Base-by-base conservation (phyloP, 2,113 vertebrate genomes). In the Oreochromis aureus region DNA sequence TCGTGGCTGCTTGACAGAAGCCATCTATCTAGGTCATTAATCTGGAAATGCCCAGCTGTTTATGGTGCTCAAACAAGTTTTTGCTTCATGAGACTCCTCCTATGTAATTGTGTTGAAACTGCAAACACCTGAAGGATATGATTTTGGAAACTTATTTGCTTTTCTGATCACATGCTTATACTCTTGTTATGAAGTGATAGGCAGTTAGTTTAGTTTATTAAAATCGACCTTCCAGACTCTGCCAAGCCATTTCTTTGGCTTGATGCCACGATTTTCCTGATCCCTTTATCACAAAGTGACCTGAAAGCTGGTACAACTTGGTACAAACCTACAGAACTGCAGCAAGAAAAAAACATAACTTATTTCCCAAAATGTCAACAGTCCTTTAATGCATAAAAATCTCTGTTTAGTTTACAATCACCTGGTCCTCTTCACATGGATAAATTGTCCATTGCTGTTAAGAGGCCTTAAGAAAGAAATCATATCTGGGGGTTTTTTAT, bases 381-480 rank as follows among this genome's bases (percentile, higher is more conserved):
- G 27, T 76, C 44, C 10, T 51, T 76, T 32, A 51, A 76, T 27
- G 16, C 6, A 76, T 15, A 13, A 13, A 36, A 6, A 6, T 53
- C 0, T 44, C 12, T 58, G 32, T 36, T 46, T 2, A n/a, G 10
- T 80, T 81, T 85, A 19, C 15, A 76, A 0, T 76, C 24, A 10
- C 4, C 71, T 76, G 44, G 71, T 48, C 9, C 1, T 12, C 44
- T 19, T 76, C 24, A 76, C 3, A 76, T 51, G 24, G 71, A 32
- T n/a, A 51, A 81, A 56, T 51, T 24, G 15, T 27, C 79, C 5
- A 8, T 53, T 82, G 36, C 48, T 18, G 9, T 46, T 19, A 15
- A 51, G n/a, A 44, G 7, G 16, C 30, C 7, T 87, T 19, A 19
- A 39, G 1, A 34, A 24, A 69, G 3, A 22, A 51, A 16, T 55